These are phyloP conservation scores for Propsilocerus akamusi DNA, from an alignment of 1,140 invertebrate species.

Conservation along the genomic window DNA sequence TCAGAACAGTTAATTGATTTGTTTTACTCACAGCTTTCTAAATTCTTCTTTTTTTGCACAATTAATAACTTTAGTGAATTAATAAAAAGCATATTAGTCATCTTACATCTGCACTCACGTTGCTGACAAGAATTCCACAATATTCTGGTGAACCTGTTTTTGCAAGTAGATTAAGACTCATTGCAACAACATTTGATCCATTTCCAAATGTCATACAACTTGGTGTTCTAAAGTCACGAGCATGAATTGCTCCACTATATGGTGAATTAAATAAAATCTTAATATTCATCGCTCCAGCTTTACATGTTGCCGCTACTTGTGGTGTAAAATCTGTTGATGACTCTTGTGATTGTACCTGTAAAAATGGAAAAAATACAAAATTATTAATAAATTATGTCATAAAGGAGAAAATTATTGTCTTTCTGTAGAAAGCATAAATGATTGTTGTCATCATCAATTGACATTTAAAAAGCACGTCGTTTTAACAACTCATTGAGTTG, in stretches of 20 bases:
- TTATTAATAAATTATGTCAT: not conserved
- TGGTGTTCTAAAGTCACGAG: conserved; percentile 51
- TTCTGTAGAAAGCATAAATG: not conserved
- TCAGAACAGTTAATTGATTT: not conserved
- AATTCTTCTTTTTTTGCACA: not conserved
- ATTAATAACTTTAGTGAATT: not conserved
- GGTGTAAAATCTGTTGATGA: conserved; percentile 51
- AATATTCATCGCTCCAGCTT: conserved; percentile 75
- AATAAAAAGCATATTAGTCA: not conserved
- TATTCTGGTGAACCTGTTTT: conserved; percentile 54
- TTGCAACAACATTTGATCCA: conserved; percentile 47
- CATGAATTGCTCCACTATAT: conserved; percentile 56
- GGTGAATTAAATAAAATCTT: conserved; percentile 55
- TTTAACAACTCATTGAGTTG: not conserved
- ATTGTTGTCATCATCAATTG: not conserved
- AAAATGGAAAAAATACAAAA: conserved; percentile 15
- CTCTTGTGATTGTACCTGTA: conserved; percentile 35
- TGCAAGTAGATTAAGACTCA: conserved; percentile 63
- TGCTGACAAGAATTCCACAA: conserved; percentile 71
- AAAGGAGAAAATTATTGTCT: not conserved
- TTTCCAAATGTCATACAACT: conserved; percentile 68
- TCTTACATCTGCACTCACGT: conserved; percentile 44
- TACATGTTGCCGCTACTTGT: conserved; percentile 70
- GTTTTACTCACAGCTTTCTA: not conserved
- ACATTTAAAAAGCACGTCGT: not conserved